Evolutionary conservation across 1,140 invertebrate genomes (phyloP), one percentile per base, ranked within the genome.

Genomic region (Goniozus legneri): DNA sequence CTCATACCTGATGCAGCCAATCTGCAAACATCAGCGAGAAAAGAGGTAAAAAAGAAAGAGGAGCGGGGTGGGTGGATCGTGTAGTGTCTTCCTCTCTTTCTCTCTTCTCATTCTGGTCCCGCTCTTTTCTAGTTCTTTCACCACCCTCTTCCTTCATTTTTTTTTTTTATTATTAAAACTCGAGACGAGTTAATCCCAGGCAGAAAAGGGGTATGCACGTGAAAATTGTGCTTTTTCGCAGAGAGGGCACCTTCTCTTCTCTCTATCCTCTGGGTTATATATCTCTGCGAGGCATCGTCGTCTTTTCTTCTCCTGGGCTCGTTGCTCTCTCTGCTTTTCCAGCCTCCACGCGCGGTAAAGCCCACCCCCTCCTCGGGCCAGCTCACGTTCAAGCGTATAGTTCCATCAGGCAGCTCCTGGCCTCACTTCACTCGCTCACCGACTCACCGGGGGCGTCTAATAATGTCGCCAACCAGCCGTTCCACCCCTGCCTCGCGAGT

Each of bases 391-490:
- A 12, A 14, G 10, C 24, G 24, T 8, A 22, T 3, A 41, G 54
- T 30, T 8, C 18, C 44, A 33, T 50, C 50, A 42, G 52, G n/a
- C 48, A 47, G 24, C 47, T 47, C 58, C 54, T 56, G 35, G 50
- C 51, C 47, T 66, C 53, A 50, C 48, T 50, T 48, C 51, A 55
- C 54, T 50, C 48, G 52, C 50, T 47, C 63, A 56, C 60, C 60
- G 62, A 65, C 60, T 66, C 62, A 67, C 66, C 57, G 66, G 69
- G 68, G 69, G 72, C 72, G 72, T 73, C 73, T 75, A 75, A 76
- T 75, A 75, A 76, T 75, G 73, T 76, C 73, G 67, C 69, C 73
- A 73, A 66, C 62, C 69, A 73, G 69, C 67, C 72, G 68, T 71
- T 66, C 62, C 64, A 59, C 39, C 56, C 55, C 43, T 44, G 56